These are phyloP conservation scores for Mus caroli DNA, from an alignment of 2,797 vertebrate genomes.

Conservation along the genomic window DNA sequence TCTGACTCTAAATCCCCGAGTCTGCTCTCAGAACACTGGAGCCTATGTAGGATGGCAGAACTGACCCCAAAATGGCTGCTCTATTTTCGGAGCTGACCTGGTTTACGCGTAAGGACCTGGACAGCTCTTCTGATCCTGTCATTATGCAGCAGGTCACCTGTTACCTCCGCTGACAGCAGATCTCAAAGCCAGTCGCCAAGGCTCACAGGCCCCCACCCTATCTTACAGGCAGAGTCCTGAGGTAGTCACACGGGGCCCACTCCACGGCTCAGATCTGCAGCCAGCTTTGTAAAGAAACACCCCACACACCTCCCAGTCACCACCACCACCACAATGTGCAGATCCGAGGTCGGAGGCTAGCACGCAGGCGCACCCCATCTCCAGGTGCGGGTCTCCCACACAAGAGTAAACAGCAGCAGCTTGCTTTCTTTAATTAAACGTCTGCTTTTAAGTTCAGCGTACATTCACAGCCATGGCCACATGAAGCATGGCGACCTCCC, in stretches of 20 bases:
- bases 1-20: not conserved
- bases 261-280: accelerated
- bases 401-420: not conserved
- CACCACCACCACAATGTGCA: not conserved
- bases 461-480: not conserved
- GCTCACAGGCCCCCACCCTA: not conserved
- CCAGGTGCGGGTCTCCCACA: not conserved
- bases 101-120: not conserved
- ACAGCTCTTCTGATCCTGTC: constrained; percentile 16
- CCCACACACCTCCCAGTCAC: not conserved
- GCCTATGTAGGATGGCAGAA: not conserved
- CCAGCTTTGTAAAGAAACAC: not conserved
- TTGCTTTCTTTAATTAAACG: constrained; percentile 9
- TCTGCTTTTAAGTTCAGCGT: not conserved
- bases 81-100: constrained; percentile 68
- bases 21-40: not conserved
- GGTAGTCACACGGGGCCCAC: not conserved
- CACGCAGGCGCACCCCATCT: not conserved
- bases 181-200: not conserved
- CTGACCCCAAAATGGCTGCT: constrained; percentile 50
- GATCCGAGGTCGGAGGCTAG: not conserved
- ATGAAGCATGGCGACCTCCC: accelerated
- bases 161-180: not conserved
- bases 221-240: not conserved
- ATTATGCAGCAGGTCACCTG: not conserved